Base-by-base conservation (phyloP, 2,113 vertebrate species). In the Phoxinus phoxinus region DNA sequence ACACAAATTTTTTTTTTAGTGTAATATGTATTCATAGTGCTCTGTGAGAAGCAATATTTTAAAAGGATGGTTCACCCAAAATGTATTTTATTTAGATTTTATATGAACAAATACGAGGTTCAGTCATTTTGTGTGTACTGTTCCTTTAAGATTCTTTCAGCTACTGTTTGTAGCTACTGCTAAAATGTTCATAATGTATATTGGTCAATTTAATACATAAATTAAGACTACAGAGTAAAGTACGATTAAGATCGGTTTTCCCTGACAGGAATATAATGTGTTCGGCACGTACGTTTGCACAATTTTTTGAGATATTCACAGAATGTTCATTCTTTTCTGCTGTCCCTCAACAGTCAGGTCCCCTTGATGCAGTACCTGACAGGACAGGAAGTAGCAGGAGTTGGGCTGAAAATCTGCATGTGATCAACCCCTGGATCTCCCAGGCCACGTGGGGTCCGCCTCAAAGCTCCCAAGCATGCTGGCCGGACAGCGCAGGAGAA, bases 401-500 rank as follows among this genome's bases (percentile, higher is more conserved):
- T 23, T 44, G 37, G 41, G 41, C 41, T 72, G 78, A 73, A 51
- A 80, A 85, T 79, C 71, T 61, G 65, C 48, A 72, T 67, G 63
- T 74, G 19, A 25, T 83, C 73, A 83, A 78, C 46, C 65, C 61
- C 80, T 32, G 44, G 59, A 69, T 84, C 82, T 81, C 65, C 46
- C 81, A 27, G 75, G 51, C 13, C 27, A 3, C 13, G 17, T 61
- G 79, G 41, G 73, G 27, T 37, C 74, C 77, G 32, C 69, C 75
- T 73, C 46, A 79, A 84, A 27, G n/a, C 80, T 51, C 74, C 80
- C 56, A 37, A 69, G 46, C 13, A 17, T 56, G 67, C 27, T 58
- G 56, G 58, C 63, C 48, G 41, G 87, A 69, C 35, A 81, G 65
- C 51, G 48, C 15, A 4, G 74, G 83, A 84, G 85, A 88, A 61